A percentile compares a stretch with the other conserved stretches of the same genome.
Conservation (phyloP, 2,797 vertebrate genomes). For the Cygnus olor region DNA sequence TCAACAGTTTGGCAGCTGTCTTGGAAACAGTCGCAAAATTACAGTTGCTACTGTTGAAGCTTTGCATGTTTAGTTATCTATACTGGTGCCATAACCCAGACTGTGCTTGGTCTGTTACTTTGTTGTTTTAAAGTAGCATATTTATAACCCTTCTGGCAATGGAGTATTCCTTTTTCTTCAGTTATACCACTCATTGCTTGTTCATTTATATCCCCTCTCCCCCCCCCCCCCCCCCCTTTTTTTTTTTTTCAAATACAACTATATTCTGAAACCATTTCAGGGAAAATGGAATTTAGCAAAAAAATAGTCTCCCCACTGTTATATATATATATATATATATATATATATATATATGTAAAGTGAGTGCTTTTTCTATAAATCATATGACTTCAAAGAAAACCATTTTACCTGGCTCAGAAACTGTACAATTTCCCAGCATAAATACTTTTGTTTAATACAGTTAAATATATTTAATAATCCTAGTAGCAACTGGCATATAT, state of each 20-base stretch:
- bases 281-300: background rate
- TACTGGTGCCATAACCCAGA: background rate
- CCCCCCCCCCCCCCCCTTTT: too few species aligned
- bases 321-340: background rate
- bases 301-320: background rate
- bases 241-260: background rate
- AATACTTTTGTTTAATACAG: background rate
- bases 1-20: constrained; percentile 15
- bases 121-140: background rate
- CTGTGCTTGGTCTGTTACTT: background rate
- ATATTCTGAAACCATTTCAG: background rate
- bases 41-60: background rate
- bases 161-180: background rate
- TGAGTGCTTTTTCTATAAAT: background rate
- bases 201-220: background rate
- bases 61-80: background rate
- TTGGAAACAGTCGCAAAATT: background rate
- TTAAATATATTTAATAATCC: background rate
- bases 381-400: background rate
- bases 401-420: background rate
- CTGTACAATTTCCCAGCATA: background rate
- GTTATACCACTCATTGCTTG: background rate
- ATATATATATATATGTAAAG: background rate
- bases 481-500: background rate
- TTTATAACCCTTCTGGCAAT: background rate